These are phyloP conservation scores for Bathynomus jamesi DNA, from an alignment of 1,140 invertebrate species.

Conservation along the genomic window DNA sequence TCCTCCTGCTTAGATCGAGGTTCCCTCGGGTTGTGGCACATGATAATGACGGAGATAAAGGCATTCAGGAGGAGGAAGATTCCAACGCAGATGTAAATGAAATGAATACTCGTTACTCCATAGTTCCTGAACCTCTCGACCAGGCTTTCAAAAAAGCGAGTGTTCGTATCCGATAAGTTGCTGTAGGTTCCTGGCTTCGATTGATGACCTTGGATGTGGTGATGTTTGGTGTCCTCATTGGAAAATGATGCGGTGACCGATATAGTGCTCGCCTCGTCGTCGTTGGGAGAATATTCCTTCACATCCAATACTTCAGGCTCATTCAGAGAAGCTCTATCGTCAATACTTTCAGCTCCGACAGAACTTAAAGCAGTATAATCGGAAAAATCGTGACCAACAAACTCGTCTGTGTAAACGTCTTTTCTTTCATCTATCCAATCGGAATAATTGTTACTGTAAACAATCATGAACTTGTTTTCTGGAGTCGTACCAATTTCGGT, in stretches of 20 bases:
- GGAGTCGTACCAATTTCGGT: too few species aligned
- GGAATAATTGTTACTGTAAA: too few species aligned
- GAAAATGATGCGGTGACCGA: neutral
- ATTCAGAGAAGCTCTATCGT: neutral
- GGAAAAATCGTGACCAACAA: neutral
- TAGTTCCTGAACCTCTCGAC: conserved; percentile 38
- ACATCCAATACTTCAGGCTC: conserved; percentile 10
- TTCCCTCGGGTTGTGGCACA: conserved; percentile 43
- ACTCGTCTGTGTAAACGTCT: neutral
- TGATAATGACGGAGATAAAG: conserved; percentile 44
- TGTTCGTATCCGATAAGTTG: conserved; percentile 36
- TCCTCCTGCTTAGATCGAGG: conserved; percentile 38
- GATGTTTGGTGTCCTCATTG: neutral
- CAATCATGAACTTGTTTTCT: too few species aligned
- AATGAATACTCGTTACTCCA: conserved; percentile 46
- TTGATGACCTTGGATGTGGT: neutral
- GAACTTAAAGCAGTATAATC: neutral
- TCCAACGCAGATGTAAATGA: conserved; percentile 47
- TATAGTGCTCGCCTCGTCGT: neutral
- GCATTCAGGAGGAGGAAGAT: conserved; percentile 44
- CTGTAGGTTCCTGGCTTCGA: conserved; percentile 38
- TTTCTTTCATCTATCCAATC: neutral
- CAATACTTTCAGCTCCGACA: neutral
- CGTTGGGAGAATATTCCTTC: conserved; percentile 5
- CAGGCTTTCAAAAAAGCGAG: conserved; percentile 5